A percentile compares a stretch with the other conserved stretches of the same genome.
These are phyloP conservation scores for Sternotherus odoratus DNA, from an alignment of 2,797 vertebrate genomes.

Conservation along the genomic window DNA sequence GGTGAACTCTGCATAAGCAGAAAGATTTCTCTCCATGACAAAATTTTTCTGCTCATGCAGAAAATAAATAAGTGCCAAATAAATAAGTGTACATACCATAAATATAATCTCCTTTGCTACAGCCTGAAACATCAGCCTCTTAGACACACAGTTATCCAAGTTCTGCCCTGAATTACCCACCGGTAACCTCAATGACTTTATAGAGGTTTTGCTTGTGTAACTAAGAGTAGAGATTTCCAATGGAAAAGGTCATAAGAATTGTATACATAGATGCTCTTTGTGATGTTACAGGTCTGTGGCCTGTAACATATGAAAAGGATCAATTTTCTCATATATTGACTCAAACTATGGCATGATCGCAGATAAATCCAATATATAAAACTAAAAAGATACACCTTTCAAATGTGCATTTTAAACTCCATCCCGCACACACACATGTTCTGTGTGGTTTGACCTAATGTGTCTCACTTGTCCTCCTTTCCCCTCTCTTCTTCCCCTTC, in stretches of 20 bases:
- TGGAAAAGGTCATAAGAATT: not conserved
- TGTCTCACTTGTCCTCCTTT: not conserved
- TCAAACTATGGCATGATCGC: not conserved
- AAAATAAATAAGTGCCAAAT: not conserved
- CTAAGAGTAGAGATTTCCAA: not conserved
- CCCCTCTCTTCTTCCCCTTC: not conserved
- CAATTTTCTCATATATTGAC: not conserved
- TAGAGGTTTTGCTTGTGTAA: not conserved
- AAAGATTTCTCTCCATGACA: not conserved
- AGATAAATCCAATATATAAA: not conserved
- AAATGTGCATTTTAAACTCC: not conserved
- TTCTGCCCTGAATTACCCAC: not conserved
- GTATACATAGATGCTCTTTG: not conserved
- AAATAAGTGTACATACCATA: not conserved
- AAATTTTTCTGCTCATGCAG: not conserved
- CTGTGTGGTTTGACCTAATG: not conserved
- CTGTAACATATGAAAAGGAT: not conserved
- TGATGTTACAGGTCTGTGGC: not conserved
- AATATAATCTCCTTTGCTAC: not conserved
- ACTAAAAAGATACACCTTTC: not conserved
- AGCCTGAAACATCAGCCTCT: not conserved
- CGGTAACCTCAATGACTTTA: not conserved
- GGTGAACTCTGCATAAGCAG: not conserved
- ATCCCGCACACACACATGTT: not conserved
- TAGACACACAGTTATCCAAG: not conserved